These are phyloP conservation scores for Nycteola revayana DNA, from an alignment of 2,888 invertebrate species.

Conservation along the genomic window DNA sequence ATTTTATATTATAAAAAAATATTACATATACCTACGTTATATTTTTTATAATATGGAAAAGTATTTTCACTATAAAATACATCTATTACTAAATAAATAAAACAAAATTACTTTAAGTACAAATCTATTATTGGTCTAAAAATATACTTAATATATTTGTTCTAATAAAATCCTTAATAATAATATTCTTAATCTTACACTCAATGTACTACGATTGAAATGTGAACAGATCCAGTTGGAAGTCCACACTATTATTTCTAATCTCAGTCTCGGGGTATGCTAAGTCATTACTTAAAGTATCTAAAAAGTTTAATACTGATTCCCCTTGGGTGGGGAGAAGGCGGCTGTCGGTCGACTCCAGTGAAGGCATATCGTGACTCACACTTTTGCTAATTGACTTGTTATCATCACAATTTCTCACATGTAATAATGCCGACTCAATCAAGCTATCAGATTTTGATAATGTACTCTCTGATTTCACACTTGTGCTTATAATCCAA, in stretches of 20 bases:
- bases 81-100: constrained; percentile 30
- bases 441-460: constrained; percentile 54
- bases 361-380: constrained; percentile 19
- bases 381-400: constrained; percentile 17
- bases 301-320: constrained; percentile 70
- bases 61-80: too few species aligned
- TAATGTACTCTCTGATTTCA: constrained; percentile 54
- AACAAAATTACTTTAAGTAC: constrained; percentile 27
- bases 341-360: constrained; percentile 24
- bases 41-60: too few species aligned
- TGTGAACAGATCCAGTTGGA: constrained; percentile 70
- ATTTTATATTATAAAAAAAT: too few species aligned
- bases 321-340: constrained; percentile 46
- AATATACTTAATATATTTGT: constrained; percentile 31
- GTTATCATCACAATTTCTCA: constrained; percentile 39
- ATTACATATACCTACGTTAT: too few species aligned
- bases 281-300: constrained; percentile 63
- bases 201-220: constrained; percentile 51
- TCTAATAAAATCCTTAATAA: constrained; percentile 21
- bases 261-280: constrained; percentile 67
- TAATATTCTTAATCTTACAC: constrained; percentile 15
- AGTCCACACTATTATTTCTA: constrained; percentile 66
- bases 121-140: constrained; percentile 33
- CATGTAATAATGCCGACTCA: constrained; percentile 56
- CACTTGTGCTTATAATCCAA: constrained; percentile 54